These are phyloP conservation scores for Caranx melampygus DNA, from an alignment of 2,113 vertebrate genomes.

Conservation along the genomic window DNA sequence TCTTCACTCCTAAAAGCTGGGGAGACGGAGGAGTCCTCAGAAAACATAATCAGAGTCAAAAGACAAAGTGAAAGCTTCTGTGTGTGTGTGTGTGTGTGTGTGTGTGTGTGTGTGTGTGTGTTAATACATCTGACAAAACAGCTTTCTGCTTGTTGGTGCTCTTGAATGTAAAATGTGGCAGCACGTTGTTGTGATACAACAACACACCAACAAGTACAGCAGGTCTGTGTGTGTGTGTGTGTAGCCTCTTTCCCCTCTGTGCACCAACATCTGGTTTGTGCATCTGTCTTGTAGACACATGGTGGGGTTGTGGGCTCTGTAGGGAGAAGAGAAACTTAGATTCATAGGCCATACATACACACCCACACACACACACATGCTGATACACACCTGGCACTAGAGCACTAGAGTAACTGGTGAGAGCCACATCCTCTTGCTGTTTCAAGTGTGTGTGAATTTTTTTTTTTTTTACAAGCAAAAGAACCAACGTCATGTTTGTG, in stretches of 20 bases:
- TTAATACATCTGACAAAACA: slow-evolving; percentile 3
- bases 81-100: background rate
- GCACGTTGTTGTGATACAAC: background rate
- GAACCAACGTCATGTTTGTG: background rate
- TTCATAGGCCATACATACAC: slow-evolving; percentile 25
- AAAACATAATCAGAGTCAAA: slow-evolving; percentile 20
- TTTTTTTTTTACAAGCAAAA: background rate
- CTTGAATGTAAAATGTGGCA: background rate
- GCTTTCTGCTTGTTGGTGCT: slow-evolving; percentile 2
- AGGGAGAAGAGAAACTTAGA: slow-evolving; percentile 52
- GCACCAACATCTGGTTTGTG: slow-evolving; percentile 76
- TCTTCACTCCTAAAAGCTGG: slow-evolving; percentile 13
- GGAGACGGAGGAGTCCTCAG: slow-evolving; percentile 6
- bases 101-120: background rate
- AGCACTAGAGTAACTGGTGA: background rate
- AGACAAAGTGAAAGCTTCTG: background rate
- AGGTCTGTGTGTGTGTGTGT: slow-evolving; percentile 41
- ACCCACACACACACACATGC: slow-evolving; percentile 33
- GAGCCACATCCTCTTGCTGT: background rate
- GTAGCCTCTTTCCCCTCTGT: slow-evolving; percentile 49
- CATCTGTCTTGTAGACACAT: slow-evolving; percentile 74
- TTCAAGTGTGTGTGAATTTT: background rate
- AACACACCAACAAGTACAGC: slow-evolving; percentile 27
- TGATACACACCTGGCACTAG: background rate
- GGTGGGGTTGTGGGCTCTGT: slow-evolving; percentile 45